These are phyloP conservation scores for Neodontobutis hainanensis DNA, from an alignment of 2,113 vertebrate species.

Conservation along the genomic window DNA sequence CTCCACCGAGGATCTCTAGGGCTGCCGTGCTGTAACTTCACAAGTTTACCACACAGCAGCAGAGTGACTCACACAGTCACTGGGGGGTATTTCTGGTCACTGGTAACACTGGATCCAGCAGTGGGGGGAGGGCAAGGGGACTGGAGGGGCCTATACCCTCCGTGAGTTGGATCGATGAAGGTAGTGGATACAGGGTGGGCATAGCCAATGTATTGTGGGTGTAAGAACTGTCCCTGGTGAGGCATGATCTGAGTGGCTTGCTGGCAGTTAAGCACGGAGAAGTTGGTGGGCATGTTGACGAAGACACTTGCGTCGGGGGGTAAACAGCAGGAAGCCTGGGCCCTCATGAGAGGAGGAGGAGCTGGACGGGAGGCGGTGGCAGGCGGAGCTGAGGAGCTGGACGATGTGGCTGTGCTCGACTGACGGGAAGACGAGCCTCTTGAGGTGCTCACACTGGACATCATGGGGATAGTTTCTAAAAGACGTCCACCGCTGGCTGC, in stretches of 20 bases:
- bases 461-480: constrained; percentile 98
- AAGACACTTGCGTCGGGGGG: constrained; percentile 91
- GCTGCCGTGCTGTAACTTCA: constrained; percentile 47
- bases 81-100: constrained; percentile 91
- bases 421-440: constrained; percentile 94
- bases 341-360: constrained; percentile 82
- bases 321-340: constrained; percentile 93
- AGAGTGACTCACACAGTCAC: constrained; percentile 85
- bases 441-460: constrained; percentile 89
- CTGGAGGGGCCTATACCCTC: constrained; percentile 89
- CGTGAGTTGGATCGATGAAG: constrained; percentile 87
- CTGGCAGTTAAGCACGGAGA: constrained; percentile 97
- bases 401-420: constrained; percentile 95
- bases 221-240: constrained; percentile 93
- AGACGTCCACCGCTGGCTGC: constrained; percentile 78
- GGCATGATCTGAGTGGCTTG: constrained; percentile 96
- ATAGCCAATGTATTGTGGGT: constrained; percentile 93
- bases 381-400: constrained; percentile 92
- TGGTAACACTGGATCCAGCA: constrained; percentile 69
- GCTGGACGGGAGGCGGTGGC: constrained; percentile 76
- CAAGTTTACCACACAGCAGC: constrained; percentile 36
- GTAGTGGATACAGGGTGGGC: constrained; percentile 84
- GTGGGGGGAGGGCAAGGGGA: constrained; percentile 85
- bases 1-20: constrained; percentile 39
- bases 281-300: constrained; percentile 97